These are phyloP conservation scores for Smittia sp. DNA, from an alignment of 2,888 invertebrate species.

Conservation along the genomic window DNA sequence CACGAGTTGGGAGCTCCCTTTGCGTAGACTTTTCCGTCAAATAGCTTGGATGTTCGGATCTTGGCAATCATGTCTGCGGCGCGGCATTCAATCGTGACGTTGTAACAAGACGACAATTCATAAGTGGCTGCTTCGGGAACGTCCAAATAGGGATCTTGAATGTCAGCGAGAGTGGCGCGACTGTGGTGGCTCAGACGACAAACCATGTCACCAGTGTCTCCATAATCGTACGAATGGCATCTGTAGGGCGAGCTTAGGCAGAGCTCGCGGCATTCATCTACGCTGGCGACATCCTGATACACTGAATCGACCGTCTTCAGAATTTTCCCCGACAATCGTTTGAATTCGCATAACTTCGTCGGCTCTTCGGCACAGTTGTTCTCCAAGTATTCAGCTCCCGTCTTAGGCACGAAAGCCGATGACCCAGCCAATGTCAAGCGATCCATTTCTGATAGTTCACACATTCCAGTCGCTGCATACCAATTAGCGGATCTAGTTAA, in stretches of 20 bases:
- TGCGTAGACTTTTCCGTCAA: conserved; percentile 92
- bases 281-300: conserved; percentile 81
- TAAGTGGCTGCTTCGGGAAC: conserved; percentile 89
- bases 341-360: conserved; percentile 91
- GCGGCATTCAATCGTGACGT: conserved; percentile 89
- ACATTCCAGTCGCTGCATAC: conserved; percentile 79
- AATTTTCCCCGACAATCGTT: conserved; percentile 82
- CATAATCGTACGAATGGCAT: conserved; percentile 92
- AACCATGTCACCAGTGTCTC: conserved; percentile 89
- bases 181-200: conserved; percentile 91
- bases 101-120: conserved; percentile 90
- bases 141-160: conserved; percentile 86
- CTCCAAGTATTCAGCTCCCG: conserved; percentile 77
- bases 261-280: conserved; percentile 84
- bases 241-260: conserved; percentile 85
- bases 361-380: conserved; percentile 93
- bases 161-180: conserved; percentile 81
- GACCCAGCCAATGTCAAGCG: conserved; percentile 82
- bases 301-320: conserved; percentile 92
- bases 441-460: conserved; percentile 88
- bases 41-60: conserved; percentile 86
- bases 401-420: conserved; percentile 69
- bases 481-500: conserved; percentile 81
- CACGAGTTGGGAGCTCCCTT: conserved; percentile 92
- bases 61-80: conserved; percentile 90